Percentiles rank a stretch among this genome's conserved stretches.
Conservation (phyloP, 2,888 invertebrate species). For the Chrysolina americana region DNA sequence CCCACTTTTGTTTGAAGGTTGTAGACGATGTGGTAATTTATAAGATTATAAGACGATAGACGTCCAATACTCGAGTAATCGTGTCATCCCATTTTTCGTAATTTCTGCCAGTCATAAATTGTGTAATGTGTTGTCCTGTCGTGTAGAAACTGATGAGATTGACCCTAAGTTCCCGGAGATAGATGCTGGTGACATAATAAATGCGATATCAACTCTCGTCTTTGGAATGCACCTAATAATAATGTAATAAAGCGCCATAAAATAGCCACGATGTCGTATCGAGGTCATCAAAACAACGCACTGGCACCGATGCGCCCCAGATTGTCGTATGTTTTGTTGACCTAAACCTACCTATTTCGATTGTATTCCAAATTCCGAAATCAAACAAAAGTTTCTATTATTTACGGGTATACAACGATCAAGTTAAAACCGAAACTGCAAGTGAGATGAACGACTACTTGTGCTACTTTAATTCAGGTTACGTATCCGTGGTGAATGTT, state of each 20-base stretch:
- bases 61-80: too few species aligned
- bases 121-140: too few species aligned
- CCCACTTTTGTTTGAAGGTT: too few species aligned
- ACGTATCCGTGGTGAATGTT: slow-evolving; percentile 50
- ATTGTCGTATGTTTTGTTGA: slow-evolving; percentile 33
- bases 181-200: background rate
- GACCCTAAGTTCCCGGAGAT: background rate
- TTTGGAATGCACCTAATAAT: slow-evolving; percentile 9
- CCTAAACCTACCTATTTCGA: slow-evolving; percentile 31
- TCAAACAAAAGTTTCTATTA: slow-evolving; percentile 18
- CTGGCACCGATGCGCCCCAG: slow-evolving; percentile 36
- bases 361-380: slow-evolving; percentile 25
- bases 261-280: background rate
- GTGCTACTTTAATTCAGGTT: slow-evolving; percentile 53
- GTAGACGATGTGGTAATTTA: too few species aligned
- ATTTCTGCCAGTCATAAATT: too few species aligned
- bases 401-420: background rate
- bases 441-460: slow-evolving; percentile 42
- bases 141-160: too few species aligned
- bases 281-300: slow-evolving; percentile 7
- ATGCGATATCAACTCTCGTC: background rate
- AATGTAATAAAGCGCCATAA: background rate
- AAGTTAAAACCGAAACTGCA: slow-evolving; percentile 36
- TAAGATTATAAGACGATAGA: too few species aligned
- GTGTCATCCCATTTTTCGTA: too few species aligned